Percentiles rank a stretch among this genome's conserved stretches.
phyloP scores from a whole-genome alignment of 2,888 invertebrate species.

The Zygogramma bicolorata region DNA sequence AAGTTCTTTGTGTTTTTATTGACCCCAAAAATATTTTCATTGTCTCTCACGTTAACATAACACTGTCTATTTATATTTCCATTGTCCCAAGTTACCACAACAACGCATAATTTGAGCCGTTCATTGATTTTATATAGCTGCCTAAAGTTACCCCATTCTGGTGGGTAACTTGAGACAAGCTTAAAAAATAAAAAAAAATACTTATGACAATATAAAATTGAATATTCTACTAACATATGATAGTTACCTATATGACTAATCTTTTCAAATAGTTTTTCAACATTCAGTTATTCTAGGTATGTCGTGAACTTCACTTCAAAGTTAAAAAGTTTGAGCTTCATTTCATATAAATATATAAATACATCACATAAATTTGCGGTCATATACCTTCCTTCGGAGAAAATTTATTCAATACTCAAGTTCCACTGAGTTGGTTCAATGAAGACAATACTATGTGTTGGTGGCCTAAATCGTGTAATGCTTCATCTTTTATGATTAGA shows the following conservation, averaged over 20 bases:
- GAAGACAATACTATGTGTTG: too few species aligned
- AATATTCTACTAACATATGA: neutral
- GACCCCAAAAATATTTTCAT: slow-evolving; percentile 2
- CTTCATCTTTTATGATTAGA: too few species aligned
- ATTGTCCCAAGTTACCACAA: neutral
- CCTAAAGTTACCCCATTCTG: neutral
- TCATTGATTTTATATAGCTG: neutral
- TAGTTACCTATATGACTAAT: neutral
- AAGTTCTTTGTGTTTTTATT: slow-evolving; percentile 10
- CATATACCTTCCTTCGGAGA: too few species aligned
- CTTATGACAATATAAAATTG: neutral
- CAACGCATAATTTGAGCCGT: neutral
- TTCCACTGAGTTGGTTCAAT: too few species aligned
- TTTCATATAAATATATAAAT: too few species aligned
- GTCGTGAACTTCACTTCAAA: neutral
- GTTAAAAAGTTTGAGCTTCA: neutral
- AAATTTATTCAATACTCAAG: too few species aligned
- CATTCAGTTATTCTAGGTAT: neutral
- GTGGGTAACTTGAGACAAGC: neutral
- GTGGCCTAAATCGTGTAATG: too few species aligned
- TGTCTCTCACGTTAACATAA: neutral
- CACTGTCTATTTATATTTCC: neutral
- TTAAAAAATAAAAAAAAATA: neutral
- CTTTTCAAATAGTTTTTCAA: neutral
- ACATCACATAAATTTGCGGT: too few species aligned